Conservation (phyloP, 2,113 vertebrate genomes). For the Colaptes auratus region DNA sequence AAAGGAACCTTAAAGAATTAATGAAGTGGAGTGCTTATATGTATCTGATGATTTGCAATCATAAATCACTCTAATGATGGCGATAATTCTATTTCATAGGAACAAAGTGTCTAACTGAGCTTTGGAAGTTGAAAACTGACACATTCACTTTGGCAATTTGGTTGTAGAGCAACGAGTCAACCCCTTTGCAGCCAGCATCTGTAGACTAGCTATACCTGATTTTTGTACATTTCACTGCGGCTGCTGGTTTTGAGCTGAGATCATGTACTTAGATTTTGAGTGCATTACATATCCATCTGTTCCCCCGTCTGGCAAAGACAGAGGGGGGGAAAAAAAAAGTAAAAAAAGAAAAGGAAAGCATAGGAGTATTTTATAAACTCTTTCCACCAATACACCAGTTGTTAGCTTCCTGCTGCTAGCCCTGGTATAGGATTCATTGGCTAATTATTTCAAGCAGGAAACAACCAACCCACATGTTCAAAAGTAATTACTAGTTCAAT, state of each 20-base stretch:
- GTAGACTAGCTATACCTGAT: not conserved
- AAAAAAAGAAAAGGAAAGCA: not conserved
- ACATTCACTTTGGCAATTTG: not conserved
- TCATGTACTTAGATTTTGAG: not conserved
- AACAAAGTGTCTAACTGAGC: not conserved
- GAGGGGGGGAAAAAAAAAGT: not conserved
- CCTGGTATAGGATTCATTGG: constrained; percentile 43
- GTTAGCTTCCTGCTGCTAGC: constrained; percentile 65
- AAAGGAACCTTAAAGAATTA: not conserved
- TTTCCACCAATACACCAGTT: constrained; percentile 55
- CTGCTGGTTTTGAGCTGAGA: constrained; percentile 32
- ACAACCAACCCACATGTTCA: constrained; percentile 64
- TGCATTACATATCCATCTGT: constrained; percentile 68
- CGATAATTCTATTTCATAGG: not conserved
- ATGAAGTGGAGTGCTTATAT: not conserved
- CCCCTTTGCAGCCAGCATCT: not conserved
- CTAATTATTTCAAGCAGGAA: constrained; percentile 73
- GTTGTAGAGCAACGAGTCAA: not conserved
- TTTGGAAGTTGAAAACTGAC: not conserved
- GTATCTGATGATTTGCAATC: not conserved
- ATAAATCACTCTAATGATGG: not conserved
- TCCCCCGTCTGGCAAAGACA: constrained; percentile 63
- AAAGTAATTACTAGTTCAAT: constrained; percentile 74
- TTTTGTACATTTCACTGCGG: constrained; percentile 8
- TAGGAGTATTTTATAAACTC: constrained; percentile 23